These are phyloP conservation scores for Macrophya annulata DNA, from an alignment of 2,888 invertebrate species.

Conservation along the genomic window DNA sequence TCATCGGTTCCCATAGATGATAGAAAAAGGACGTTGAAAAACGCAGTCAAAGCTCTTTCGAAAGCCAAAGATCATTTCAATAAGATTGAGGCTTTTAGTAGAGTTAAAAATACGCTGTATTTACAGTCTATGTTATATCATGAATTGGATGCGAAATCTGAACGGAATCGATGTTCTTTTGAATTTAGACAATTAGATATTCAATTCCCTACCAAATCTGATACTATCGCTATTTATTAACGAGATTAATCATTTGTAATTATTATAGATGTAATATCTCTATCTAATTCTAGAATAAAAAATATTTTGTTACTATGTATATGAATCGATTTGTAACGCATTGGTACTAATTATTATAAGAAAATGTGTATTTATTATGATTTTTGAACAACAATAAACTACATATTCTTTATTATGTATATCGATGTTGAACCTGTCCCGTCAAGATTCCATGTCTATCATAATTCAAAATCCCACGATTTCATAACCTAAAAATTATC, in stretches of 20 bases:
- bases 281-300: not conserved
- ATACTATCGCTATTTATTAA: constrained; percentile 77
- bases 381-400: not conserved
- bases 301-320: not conserved
- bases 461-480: not conserved
- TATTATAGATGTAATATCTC: not conserved
- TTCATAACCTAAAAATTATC: not conserved
- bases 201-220: constrained; percentile 85
- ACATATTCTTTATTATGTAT: not conserved
- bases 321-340: not conserved
- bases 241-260: not conserved
- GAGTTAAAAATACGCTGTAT: constrained; percentile 88
- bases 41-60: constrained; percentile 84
- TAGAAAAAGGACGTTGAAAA: constrained; percentile 81
- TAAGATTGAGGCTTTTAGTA: constrained; percentile 88
- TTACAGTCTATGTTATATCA: constrained; percentile 86
- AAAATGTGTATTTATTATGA: not conserved
- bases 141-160: constrained; percentile 85
- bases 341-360: not conserved
- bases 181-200: constrained; percentile 90
- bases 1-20: constrained; percentile 79
- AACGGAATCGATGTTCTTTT: constrained; percentile 91
- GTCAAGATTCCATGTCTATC: not conserved
- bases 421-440: not conserved
- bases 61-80: constrained; percentile 87